Conservation (phyloP, 2,888 invertebrate genomes). For the Sminthurides aquaticus region DNA sequence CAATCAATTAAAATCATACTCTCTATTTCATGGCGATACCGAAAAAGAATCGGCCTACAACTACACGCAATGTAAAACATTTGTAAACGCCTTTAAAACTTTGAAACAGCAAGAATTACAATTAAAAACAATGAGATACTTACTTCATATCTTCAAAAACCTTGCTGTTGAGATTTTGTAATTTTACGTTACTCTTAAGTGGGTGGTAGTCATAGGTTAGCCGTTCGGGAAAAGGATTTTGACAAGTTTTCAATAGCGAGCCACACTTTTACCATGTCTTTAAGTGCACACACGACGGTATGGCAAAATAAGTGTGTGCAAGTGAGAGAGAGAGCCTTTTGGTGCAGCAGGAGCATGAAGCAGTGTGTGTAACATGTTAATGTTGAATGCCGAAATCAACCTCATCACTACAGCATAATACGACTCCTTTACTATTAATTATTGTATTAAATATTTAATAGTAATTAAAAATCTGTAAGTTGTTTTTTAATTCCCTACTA, state of each 20-base stretch:
- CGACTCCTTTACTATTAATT: conserved; percentile 5
- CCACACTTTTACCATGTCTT: background rate
- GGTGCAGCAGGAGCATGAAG: background rate
- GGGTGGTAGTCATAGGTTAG: too few relatives aligned
- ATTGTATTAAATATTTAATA: conserved; percentile 3
- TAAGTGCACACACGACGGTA: background rate
- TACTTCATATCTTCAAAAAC: too few relatives aligned
- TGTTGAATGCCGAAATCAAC: conserved; percentile 3
- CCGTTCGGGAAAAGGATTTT: background rate
- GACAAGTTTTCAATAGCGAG: background rate
- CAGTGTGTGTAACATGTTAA: background rate
- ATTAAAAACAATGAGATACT: too few relatives aligned
- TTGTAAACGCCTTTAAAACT: too few relatives aligned
- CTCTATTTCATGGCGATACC: too few relatives aligned
- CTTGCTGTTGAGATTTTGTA: too few relatives aligned
- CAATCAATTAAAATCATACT: background rate
- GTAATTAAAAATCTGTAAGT: background rate
- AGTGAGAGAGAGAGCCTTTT: background rate
- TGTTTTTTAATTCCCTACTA: background rate
- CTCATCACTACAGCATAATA: background rate
- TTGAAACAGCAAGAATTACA: too few relatives aligned
- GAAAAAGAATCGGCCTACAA: background rate
- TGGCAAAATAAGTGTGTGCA: background rate
- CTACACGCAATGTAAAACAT: too few relatives aligned
- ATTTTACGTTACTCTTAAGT: too few relatives aligned